Percentiles rank a stretch among this genome's conserved stretches.
phyloP scores from a whole-genome alignment of 2,888 invertebrate genomes.

The Conistra vaccinii region DNA sequence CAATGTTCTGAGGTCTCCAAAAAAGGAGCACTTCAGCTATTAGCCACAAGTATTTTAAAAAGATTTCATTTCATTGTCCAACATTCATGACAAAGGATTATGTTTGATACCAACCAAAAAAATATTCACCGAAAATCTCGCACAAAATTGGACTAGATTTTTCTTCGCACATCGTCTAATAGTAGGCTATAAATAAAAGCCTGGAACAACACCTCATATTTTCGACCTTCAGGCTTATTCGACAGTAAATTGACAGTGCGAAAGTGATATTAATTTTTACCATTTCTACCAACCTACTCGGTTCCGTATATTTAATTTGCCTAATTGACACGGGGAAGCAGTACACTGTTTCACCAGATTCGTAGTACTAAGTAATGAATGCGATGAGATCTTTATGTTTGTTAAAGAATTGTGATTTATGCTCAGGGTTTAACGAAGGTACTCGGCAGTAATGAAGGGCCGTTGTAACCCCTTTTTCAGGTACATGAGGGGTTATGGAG shows the following conservation, averaged over 20 bases:
- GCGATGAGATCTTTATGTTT: constrained; percentile 75
- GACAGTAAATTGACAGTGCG: constrained; percentile 75
- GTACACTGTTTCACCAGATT: constrained; percentile 73
- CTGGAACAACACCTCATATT: constrained; percentile 65
- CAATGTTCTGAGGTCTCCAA: not conserved
- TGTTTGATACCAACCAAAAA: constrained; percentile 4
- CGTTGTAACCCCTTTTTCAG: constrained; percentile 68
- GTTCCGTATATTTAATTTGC: constrained; percentile 85
- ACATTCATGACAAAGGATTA: not conserved
- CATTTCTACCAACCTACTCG: constrained; percentile 79
- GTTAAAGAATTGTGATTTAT: constrained; percentile 78
- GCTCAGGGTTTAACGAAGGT: constrained; percentile 75
- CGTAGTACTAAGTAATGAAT: constrained; percentile 75
- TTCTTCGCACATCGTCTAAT: constrained; percentile 58
- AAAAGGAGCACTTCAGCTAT: not conserved
- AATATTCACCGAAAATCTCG: constrained; percentile 46
- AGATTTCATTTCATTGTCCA: constrained; percentile 18
- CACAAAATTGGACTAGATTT: constrained; percentile 56
- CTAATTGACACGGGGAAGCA: constrained; percentile 85
- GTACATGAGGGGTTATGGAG: constrained; percentile 55
- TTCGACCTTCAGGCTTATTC: constrained; percentile 66
- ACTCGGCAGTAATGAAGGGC: constrained; percentile 78
- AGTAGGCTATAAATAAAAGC: constrained; percentile 67
- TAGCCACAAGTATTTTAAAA: not conserved
- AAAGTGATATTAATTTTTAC: constrained; percentile 85